Conservation (phyloP, 2,113 vertebrate species). For the Eurypyga helias region DNA sequence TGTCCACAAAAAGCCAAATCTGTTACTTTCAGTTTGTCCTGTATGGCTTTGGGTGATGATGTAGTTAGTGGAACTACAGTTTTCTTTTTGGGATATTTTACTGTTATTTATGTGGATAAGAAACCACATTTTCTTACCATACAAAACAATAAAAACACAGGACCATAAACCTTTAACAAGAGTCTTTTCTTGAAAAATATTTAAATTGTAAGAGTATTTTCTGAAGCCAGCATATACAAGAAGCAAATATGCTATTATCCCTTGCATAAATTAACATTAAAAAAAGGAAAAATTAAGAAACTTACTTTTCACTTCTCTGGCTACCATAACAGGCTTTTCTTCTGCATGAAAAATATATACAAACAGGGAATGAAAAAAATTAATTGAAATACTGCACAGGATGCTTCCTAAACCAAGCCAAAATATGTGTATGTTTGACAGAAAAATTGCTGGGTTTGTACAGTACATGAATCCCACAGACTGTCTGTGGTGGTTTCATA, state of each 20-base stretch:
- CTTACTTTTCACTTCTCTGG: constrained; percentile 63
- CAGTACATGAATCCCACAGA: neutral
- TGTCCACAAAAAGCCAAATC: neutral
- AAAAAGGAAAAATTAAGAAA: constrained; percentile 29
- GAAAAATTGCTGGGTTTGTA: neutral
- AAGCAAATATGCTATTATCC: constrained; percentile 11
- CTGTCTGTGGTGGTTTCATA: neutral
- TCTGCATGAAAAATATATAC: constrained; percentile 33
- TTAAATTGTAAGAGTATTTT: neutral
- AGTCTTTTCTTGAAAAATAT: neutral
- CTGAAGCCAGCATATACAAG: neutral
- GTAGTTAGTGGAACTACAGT: neutral
- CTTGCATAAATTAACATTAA: constrained; percentile 53
- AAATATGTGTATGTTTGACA: neutral
- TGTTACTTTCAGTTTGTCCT: neutral
- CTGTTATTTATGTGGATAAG: neutral
- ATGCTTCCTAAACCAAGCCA: neutral
- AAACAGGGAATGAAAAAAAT: constrained; percentile 11
- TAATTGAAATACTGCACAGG: neutral
- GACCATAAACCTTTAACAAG: neutral
- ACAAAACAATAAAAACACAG: neutral
- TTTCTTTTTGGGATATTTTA: neutral
- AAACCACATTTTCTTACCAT: neutral
- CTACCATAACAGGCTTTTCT: constrained; percentile 48
- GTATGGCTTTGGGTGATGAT: neutral